Conservation (phyloP, 2,888 invertebrate species). For the Ecdyonurus torrentis region DNA sequence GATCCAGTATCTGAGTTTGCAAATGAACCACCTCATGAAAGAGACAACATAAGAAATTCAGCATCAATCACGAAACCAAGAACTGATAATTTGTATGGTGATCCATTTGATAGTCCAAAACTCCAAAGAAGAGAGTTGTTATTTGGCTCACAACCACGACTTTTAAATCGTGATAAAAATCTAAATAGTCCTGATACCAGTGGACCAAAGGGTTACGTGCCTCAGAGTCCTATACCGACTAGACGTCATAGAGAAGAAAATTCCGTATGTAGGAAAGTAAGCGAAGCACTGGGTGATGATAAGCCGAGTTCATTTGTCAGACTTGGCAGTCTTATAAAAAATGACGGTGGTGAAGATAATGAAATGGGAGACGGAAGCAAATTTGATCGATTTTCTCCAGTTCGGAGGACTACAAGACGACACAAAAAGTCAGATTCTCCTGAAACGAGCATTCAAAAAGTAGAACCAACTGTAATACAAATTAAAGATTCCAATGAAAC, state of each 20-base stretch:
- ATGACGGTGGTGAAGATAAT: constrained; percentile 10
- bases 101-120: background rate
- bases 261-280: background rate
- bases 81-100: background rate
- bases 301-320: background rate
- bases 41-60: no score
- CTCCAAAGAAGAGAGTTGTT: background rate
- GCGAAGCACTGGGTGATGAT: background rate
- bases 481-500: no score
- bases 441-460: background rate
- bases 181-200: background rate
- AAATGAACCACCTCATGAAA: background rate
- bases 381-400: constrained; percentile 69
- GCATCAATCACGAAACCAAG: background rate
- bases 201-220: background rate
- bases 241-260: background rate
- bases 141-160: background rate
- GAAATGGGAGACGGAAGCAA: constrained; percentile 34
- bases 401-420: constrained; percentile 64
- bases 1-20: background rate
- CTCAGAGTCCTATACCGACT: background rate
- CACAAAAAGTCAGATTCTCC: constrained; percentile 19
- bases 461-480: background rate
- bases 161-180: background rate
- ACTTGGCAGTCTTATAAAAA: background rate